Percentiles rank a stretch among this genome's conserved stretches.
phyloP scores from a whole-genome alignment of 2,888 invertebrate genomes.

The Rhamphomyia laevipes region DNA sequence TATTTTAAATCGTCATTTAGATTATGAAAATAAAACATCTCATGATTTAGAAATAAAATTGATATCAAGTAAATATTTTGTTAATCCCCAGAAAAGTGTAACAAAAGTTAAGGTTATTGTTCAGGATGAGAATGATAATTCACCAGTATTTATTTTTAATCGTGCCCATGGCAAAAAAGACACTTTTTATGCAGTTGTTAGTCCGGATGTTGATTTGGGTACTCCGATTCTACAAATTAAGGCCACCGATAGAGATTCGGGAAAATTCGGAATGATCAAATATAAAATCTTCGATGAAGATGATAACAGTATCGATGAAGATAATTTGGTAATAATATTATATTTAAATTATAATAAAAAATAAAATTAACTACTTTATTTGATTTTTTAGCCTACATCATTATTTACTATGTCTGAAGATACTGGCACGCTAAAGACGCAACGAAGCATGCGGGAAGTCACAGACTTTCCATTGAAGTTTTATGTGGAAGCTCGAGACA shows the following conservation, averaged over 20 bases:
- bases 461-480: slow-evolving; percentile 62
- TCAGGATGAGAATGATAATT: slow-evolving; percentile 79
- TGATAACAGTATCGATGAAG: slow-evolving; percentile 25
- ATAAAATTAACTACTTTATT: background rate
- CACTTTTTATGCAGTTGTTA: slow-evolving; percentile 71
- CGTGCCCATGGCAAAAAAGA: slow-evolving; percentile 47
- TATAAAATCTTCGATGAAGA: slow-evolving; percentile 44
- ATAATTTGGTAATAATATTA: slow-evolving; percentile 25
- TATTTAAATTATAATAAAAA: background rate
- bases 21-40: slow-evolving; percentile 63
- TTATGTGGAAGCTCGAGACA: slow-evolving; percentile 49
- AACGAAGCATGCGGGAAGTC: slow-evolving; percentile 58
- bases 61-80: slow-evolving; percentile 66
- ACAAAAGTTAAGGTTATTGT: slow-evolving; percentile 72
- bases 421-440: slow-evolving; percentile 65
- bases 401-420: slow-evolving; percentile 62
- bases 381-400: slow-evolving; percentile 26
- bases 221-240: slow-evolving; percentile 70
- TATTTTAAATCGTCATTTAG: slow-evolving; percentile 55
- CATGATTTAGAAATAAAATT: slow-evolving; percentile 67
- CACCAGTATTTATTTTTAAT: slow-evolving; percentile 68
- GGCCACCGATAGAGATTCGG: slow-evolving; percentile 79
- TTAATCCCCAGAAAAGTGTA: slow-evolving; percentile 63
- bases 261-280: slow-evolving; percentile 65
- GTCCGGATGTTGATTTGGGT: slow-evolving; percentile 59